phyloP scores from a whole-genome alignment of 2,113 vertebrate genomes.

The Arizona elegans region DNA sequence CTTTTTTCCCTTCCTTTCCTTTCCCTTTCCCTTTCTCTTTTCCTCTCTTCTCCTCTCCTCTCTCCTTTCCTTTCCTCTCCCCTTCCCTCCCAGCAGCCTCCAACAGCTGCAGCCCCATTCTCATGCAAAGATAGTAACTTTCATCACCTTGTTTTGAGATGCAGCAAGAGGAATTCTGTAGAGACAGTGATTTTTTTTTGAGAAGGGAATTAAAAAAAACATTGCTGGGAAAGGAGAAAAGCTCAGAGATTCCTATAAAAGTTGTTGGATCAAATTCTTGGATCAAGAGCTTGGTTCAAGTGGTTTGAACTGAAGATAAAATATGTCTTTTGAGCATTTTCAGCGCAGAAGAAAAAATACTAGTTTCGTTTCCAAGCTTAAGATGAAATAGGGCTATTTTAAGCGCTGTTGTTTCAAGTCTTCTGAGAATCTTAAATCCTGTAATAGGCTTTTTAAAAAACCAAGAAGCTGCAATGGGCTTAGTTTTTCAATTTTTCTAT shows the following conservation, averaged over 20 bases:
- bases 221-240: not conserved
- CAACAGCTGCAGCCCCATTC: not conserved
- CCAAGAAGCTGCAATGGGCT: not conserved
- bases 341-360: not conserved
- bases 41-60: rapidly evolving
- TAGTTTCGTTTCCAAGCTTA: not conserved
- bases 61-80: too few species aligned
- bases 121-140: not conserved
- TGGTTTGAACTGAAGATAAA: not conserved
- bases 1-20: too few species aligned
- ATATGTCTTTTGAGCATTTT: not conserved
- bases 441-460: not conserved
- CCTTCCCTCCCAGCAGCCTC: not conserved
- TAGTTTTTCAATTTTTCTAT: not conserved
- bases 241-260: not conserved
- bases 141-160: not conserved
- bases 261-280: not conserved
- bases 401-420: not conserved
- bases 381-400: not conserved
- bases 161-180: not conserved
- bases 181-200: not conserved
- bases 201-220: not conserved
- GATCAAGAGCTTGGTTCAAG: not conserved
- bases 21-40: not conserved
- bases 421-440: not conserved